Evolutionary conservation across 2,888 invertebrate species (phyloP).

Genomic region (Aspidapion aeneum): DNA sequence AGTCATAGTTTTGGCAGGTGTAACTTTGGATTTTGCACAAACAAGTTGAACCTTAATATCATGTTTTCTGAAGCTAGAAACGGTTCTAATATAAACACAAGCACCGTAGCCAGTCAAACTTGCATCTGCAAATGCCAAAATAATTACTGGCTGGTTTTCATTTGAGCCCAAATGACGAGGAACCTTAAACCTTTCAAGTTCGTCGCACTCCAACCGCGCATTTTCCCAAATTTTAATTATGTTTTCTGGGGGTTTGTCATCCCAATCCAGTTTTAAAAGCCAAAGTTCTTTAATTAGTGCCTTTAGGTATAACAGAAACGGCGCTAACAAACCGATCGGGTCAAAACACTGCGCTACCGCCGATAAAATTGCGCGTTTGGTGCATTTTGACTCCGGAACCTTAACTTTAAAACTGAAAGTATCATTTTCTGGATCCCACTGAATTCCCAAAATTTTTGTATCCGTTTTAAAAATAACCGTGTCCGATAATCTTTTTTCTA

Average conservation of each 20-base stretch:
- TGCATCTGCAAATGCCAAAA: conserved; percentile 2
- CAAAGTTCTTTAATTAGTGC: background rate
- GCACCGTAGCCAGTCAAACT: background rate
- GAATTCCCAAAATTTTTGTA: conserved; percentile 16
- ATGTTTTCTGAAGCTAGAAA: background rate
- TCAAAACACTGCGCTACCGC: conserved; percentile 15
- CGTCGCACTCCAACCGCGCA: background rate
- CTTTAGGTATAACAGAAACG: background rate
- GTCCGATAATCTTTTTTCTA: conserved; percentile 11
- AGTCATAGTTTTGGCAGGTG: background rate
- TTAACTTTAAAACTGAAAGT: conserved; percentile 6
- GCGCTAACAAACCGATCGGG: conserved; percentile 12
- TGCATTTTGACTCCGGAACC: conserved; percentile 6
- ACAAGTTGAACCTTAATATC: background rate
- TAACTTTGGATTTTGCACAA: background rate
- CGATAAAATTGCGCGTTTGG: conserved; percentile 13
- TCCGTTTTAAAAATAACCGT: conserved; percentile 12
- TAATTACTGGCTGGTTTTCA: background rate
- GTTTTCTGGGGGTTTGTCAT: background rate
- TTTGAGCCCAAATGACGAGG: conserved; percentile 8
- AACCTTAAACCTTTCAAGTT: conserved; percentile 3
- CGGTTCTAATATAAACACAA: background rate
- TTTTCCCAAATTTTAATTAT: conserved; percentile 3
- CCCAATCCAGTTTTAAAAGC: conserved; percentile 1
- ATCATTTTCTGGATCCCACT: conserved; percentile 15